Conservation (phyloP, 92 coral and sea anemone species). For the Palythoa heliodiscus region DNA sequence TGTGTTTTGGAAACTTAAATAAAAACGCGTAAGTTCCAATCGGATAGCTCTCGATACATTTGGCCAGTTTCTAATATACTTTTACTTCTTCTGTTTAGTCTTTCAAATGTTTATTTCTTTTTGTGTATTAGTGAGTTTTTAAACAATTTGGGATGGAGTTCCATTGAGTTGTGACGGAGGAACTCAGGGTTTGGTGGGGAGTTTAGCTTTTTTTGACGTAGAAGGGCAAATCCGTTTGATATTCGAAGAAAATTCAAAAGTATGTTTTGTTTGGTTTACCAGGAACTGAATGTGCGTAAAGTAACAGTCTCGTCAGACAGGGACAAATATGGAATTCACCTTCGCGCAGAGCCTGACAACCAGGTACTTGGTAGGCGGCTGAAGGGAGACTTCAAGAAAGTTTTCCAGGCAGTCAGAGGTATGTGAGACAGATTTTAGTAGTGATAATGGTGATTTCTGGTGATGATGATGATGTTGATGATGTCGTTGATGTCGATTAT, state of each 20-base stretch:
- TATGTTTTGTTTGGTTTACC: background rate
- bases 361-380: conserved; percentile 86
- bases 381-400: conserved; percentile 89
- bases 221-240: too few species aligned
- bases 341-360: conserved; percentile 92
- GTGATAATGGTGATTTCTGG: background rate
- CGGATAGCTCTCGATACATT: too few species aligned
- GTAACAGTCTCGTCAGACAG: conserved; percentile 94
- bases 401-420: conserved; percentile 92
- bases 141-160: too few species aligned
- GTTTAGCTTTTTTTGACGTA: too few species aligned
- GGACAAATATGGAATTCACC: conserved; percentile 90
- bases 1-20: too few species aligned
- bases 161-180: too few species aligned
- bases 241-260: background rate
- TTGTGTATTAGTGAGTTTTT: too few species aligned
- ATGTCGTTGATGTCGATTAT: background rate
- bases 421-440: background rate
- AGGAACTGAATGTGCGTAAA: conserved; percentile 95
- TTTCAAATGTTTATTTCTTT: too few species aligned
- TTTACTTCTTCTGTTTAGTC: too few species aligned
- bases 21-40: too few species aligned
- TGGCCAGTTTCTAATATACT: too few species aligned
- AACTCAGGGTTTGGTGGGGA: too few species aligned
- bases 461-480: background rate